These are phyloP conservation scores for Botia kubotai DNA, from an alignment of 2,797 vertebrate species.

Conservation along the genomic window DNA sequence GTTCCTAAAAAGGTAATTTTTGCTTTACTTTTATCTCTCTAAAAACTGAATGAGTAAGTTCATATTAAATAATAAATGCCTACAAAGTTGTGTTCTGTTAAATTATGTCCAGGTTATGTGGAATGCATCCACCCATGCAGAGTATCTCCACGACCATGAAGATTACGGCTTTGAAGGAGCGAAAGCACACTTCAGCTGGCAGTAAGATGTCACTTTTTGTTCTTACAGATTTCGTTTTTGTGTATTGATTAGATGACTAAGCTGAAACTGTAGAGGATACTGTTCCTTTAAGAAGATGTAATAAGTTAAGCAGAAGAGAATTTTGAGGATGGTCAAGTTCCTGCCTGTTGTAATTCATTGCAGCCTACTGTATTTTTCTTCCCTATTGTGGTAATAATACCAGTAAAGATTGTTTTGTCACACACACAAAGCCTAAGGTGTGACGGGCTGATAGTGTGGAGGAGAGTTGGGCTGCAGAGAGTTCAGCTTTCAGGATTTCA, in stretches of 20 bases:
- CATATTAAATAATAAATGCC: background rate
- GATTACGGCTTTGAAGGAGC: constrained; percentile 89
- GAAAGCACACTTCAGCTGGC: constrained; percentile 85
- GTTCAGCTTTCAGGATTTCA: constrained; percentile 8
- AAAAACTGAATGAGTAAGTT: background rate
- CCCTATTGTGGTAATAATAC: constrained; percentile 9
- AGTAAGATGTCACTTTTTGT: constrained; percentile 68
- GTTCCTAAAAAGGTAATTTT: constrained; percentile 94
- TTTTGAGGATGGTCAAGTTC: constrained; percentile 2
- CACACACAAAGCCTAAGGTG: constrained; percentile 9
- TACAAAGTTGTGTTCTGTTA: background rate
- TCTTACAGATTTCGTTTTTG: background rate
- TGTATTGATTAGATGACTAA: background rate
- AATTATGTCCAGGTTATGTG: constrained; percentile 89
- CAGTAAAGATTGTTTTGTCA: background rate
- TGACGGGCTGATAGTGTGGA: background rate
- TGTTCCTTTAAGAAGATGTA: background rate
- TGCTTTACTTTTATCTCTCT: background rate
- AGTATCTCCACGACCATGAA: constrained; percentile 88
- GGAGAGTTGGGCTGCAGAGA: background rate
- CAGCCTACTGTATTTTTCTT: constrained; percentile 14
- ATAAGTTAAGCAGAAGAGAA: background rate
- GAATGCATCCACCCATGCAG: constrained; percentile 90
- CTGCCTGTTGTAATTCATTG: background rate
- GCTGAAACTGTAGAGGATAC: background rate